phyloP scores from a whole-genome alignment of 2,113 vertebrate species.

The Misgurnus anguillicaudatus region DNA sequence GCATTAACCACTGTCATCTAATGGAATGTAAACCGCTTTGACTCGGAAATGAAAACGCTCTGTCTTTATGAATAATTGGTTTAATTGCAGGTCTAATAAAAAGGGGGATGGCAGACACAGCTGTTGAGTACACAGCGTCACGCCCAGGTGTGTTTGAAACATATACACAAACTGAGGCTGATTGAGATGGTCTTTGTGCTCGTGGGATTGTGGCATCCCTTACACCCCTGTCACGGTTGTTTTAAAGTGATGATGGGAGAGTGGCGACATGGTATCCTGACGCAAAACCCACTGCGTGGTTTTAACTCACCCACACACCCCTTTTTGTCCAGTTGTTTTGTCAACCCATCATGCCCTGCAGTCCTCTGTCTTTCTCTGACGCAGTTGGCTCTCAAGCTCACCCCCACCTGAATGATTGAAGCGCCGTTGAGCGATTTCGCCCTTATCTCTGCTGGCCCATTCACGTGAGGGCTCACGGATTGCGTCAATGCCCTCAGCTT shows the following conservation, averaged over 20 bases:
- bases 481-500: conserved; percentile 42
- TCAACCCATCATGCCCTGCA: conserved; percentile 1
- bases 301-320: neutral
- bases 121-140: neutral
- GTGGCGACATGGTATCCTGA: conserved; percentile 26
- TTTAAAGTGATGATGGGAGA: conserved; percentile 30
- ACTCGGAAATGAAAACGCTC: too few relatives aligned
- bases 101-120: neutral
- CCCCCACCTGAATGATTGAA: conserved; percentile 34
- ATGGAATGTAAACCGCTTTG: too few relatives aligned
- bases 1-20: too few relatives aligned
- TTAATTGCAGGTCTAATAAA: neutral
- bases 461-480: conserved; percentile 7
- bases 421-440: conserved; percentile 15
- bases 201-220: conserved; percentile 8
- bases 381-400: conserved; percentile 14
- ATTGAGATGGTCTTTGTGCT: neutral
- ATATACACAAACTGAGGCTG: neutral
- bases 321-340: conserved; percentile 23
- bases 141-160: neutral
- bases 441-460: conserved; percentile 16
- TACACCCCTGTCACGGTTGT: neutral
- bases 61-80: too few relatives aligned
- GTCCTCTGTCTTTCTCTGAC: neutral
- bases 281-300: neutral